These are phyloP conservation scores for Zaprionus tsacasi DNA, from an alignment of 1,140 invertebrate genomes.

Conservation along the genomic window DNA sequence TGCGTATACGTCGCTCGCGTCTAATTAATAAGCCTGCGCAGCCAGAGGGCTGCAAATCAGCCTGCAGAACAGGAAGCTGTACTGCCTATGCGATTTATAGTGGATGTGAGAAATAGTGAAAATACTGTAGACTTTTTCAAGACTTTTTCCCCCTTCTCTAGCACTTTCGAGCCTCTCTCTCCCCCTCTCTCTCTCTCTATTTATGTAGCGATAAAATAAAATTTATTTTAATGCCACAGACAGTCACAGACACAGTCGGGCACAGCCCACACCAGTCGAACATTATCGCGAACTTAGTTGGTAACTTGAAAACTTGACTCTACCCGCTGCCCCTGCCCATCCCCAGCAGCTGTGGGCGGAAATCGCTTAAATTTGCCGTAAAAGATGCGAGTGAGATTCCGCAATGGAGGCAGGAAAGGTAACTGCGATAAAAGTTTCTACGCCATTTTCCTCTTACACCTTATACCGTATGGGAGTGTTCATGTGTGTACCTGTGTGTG, in stretches of 20 bases:
- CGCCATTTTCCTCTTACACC: conserved; percentile 72
- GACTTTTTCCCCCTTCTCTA: background rate
- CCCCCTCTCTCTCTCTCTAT: conserved; percentile 42
- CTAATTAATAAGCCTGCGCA: conserved; percentile 66
- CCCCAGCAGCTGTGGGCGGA: conserved; percentile 47
- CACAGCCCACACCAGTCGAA: conserved; percentile 64
- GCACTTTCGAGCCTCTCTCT: conserved; percentile 27
- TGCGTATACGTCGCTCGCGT: conserved; percentile 47
- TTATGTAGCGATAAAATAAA: conserved; percentile 82
- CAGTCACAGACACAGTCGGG: background rate
- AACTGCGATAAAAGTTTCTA: conserved; percentile 80
- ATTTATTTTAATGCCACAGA: conserved; percentile 74
- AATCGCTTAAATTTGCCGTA: conserved; percentile 63
- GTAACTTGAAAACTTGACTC: conserved; percentile 62
- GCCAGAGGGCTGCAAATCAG: background rate
- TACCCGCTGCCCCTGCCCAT: conserved; percentile 62
- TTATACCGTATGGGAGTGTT: conserved; percentile 32
- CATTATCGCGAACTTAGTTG: conserved; percentile 76
- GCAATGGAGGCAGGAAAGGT: conserved; percentile 50
- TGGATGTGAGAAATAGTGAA: background rate
- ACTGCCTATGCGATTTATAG: background rate
- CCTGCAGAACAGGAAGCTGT: background rate
- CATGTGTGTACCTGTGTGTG: conserved; percentile 15
- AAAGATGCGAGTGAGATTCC: conserved; percentile 41
- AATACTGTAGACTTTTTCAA: background rate